Percentiles rank a stretch among this genome's conserved stretches.
These are phyloP conservation scores for Hypsibius dujardini DNA, from an alignment of 1,140 invertebrate species.

Conservation along the genomic window DNA sequence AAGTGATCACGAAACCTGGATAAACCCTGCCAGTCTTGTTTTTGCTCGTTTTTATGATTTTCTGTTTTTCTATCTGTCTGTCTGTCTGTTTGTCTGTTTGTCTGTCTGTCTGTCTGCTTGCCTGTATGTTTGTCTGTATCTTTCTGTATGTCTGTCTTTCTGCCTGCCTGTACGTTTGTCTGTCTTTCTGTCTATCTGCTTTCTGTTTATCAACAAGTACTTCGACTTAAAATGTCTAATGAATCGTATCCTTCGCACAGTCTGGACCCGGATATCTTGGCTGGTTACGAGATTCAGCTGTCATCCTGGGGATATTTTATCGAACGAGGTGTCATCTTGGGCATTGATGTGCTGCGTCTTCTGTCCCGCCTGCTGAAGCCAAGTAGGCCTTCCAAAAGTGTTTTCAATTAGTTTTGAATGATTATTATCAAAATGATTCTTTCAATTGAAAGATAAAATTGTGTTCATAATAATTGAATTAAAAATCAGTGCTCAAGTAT, in stretches of 20 bases:
- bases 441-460: constrained; percentile 18
- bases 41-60: neutral
- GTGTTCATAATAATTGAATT: constrained; percentile 10
- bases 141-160: neutral
- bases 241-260: constrained; percentile 26
- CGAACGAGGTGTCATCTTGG: constrained; percentile 54
- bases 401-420: constrained; percentile 21
- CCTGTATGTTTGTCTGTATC: no score
- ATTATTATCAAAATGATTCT: constrained; percentile 24
- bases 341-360: constrained; percentile 47
- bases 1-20: neutral
- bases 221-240: constrained; percentile 19
- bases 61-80: neutral
- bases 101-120: no score
- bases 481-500: constrained; percentile 19
- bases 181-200: neutral
- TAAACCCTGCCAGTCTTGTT: neutral
- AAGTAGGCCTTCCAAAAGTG: constrained; percentile 4
- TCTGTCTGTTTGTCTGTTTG: no score
- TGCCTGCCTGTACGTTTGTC: neutral
- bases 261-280: constrained; percentile 82
- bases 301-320: constrained; percentile 86
- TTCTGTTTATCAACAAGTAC: neutral
- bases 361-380: constrained; percentile 53
- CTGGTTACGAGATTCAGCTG: constrained; percentile 84